Base-by-base conservation (phyloP, 2,888 invertebrate species). In the Drosophila quasianomalipes region DNA sequence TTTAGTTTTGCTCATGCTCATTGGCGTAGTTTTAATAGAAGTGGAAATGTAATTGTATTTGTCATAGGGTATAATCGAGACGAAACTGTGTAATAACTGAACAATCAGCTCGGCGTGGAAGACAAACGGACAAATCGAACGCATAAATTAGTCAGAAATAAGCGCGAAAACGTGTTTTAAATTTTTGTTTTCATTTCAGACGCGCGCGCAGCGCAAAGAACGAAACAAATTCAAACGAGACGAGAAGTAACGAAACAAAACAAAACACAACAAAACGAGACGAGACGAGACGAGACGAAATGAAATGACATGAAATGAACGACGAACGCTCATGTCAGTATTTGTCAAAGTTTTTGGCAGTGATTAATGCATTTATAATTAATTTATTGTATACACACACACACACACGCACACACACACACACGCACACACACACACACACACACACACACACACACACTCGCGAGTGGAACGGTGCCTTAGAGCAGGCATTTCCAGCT, bases 281-380 rank as follows among this genome's bases (percentile, higher is more conserved):
- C 39, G 55, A 61, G 35, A 52, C 54, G 70, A 65, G 47, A 53
- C 49, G 64, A 70, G 26, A 74, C 51, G 64, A 66, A 63, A 39
- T 53, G 58, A 76, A 71, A 81, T 67, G 82, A 72, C 66, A 83
- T 71, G 89, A 85, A 68, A 74, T 79, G 72, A 74, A 77, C 76
- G 76, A 81, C 82, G 76, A 86, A 78, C 91, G 88, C 85, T 91
- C 87, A 90, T 87, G 90, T 88, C 88, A 90, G 82, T 89, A 90
- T 91, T 89, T 91, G 92, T 91, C 91, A 91, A 85, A 89, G 78
- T 80, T 88, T 86, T 86, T 90, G 91, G 89, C 92, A 91, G 78
- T 91, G 91, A 91, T 91, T 92, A 92, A 91, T 91, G 89, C 89
- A 89, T 89, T 91, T 91, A 89, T 90, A 91, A 92, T 92, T 88